These are phyloP conservation scores for Gobio occitaniae DNA, from an alignment of 2,797 vertebrate genomes.

Conservation along the genomic window DNA sequence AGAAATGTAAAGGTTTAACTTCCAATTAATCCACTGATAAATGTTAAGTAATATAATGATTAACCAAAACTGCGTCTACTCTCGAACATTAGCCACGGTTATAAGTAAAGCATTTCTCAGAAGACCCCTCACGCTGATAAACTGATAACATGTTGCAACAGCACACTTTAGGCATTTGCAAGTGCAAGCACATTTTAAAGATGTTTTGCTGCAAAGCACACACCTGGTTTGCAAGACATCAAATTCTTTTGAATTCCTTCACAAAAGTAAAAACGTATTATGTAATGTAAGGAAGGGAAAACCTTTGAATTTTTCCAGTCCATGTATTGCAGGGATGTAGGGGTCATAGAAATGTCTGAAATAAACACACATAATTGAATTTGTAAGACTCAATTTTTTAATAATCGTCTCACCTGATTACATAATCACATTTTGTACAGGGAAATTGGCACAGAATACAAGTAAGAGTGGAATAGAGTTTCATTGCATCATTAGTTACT, in stretches of 20 bases:
- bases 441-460: background rate
- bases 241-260: background rate
- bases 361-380: conserved; percentile 36
- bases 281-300: conserved; percentile 28
- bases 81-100: background rate
- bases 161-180: background rate
- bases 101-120: conserved; percentile 1
- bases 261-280: background rate
- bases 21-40: background rate
- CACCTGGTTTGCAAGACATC: background rate
- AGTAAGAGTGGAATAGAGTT: conserved; percentile 7
- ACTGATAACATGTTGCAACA: conserved; percentile 37
- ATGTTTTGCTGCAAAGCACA: background rate
- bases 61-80: conserved; percentile 17
- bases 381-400: conserved; percentile 9
- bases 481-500: conserved; percentile 29
- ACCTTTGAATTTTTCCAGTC: conserved; percentile 73
- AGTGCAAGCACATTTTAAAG: background rate
- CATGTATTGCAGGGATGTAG: conserved; percentile 71
- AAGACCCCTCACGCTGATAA: background rate
- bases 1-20: background rate
- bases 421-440: background rate
- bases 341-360: conserved; percentile 71
- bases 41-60: conserved; percentile 9
- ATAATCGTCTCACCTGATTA: background rate